Evolutionary conservation across 1,140 invertebrate species (phyloP), one percentile per base, ranked within the genome.

Genomic region (Drosophila kanapiae): DNA sequence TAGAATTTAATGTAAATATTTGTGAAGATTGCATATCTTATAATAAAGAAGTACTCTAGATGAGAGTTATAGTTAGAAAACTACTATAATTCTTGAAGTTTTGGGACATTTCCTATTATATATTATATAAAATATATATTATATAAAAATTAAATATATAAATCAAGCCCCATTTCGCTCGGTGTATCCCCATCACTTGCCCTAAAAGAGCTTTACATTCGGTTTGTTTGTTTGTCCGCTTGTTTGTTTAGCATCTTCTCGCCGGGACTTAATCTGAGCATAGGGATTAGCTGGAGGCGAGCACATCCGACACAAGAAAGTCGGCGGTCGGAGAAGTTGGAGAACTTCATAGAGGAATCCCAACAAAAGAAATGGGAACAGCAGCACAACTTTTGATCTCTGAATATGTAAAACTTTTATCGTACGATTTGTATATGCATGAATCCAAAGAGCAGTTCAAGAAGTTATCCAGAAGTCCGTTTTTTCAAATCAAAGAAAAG

Each of bases 221-320:
- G 29, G 54, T 49, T 74, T 72, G 70, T 74, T 72, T 72, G 70
- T 51, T 48, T 72, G 14, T 33, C 33, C 18, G 37, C 11, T 27
- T 58, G 69, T 71, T 70, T 71, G 65, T 70, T 57, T 71, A 72
- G 31, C 42, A 58, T 71, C 62, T 40, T 42, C 62, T 33, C 45
- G 29, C 27, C 33, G 68, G 68, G 43, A 60, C 45, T 71, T 72
- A 51, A 71, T 69, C 63, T 42, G 65, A 11, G 62, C 33, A 47
- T 14, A 53, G 48, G 64, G n/a, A 37, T 70, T 70, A 43, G 35
- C 38, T 35, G 13, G 37, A 29, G 47, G 67, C 63, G 6, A 43
- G 35, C 53, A 67, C 65, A 67, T 49, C 65, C 59, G 45, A 67
- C 62, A 18, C 29, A 35, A 35, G 29, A 43, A 42, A 62, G 31